Base-by-base conservation (phyloP, 2,888 invertebrate species). In the Megalurothrips usitatus region DNA sequence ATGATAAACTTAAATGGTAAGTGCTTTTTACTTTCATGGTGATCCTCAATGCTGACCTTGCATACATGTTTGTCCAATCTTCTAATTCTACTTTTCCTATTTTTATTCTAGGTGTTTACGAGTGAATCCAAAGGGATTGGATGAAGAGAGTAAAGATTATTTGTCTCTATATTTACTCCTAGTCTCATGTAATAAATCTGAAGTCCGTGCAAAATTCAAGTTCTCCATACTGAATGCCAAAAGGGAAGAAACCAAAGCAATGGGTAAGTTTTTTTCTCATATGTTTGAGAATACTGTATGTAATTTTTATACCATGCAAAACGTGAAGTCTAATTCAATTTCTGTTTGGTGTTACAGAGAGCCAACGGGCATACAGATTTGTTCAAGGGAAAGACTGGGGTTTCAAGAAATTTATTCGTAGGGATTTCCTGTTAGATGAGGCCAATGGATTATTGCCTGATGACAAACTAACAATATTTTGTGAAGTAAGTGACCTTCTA, bases 301-400 rank as follows among this genome's bases (percentile, higher is more conserved):
- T 79, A 34, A 23, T 4, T 43, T 43, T 43, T 6, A 43, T 43
- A 43, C 6, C 34, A 43, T 43, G 34, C 34, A 43, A 43, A 63
- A 19, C 49, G 58, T 4, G 68, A 17, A 34, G 12, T 75, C 12
- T 82, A 43, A n/a, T 79, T 28, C 28, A 80, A 79, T 82, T 79
- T 81, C 80, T 83, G 82, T 82, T 83, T 81, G 82, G 82, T 81
- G 83, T 88, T 89, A 68, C 88, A 92, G 93, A 94, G 87, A 93
- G 92, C 86, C 94, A 94, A 86, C 87, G 99, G 87, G 99, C 99
- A 84, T 99, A 99, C 89, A 93, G 99, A 90, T 99, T 99, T 89
- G 99, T 99, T 83, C 99, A 99, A 90, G 99, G 99, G 85, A 99
- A 99, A 90, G 99, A 99, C 91, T 99, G 99, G 99, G 99, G 99